phyloP scores from a whole-genome alignment of 2,888 invertebrate species.

The Oeneis ivallda region DNA sequence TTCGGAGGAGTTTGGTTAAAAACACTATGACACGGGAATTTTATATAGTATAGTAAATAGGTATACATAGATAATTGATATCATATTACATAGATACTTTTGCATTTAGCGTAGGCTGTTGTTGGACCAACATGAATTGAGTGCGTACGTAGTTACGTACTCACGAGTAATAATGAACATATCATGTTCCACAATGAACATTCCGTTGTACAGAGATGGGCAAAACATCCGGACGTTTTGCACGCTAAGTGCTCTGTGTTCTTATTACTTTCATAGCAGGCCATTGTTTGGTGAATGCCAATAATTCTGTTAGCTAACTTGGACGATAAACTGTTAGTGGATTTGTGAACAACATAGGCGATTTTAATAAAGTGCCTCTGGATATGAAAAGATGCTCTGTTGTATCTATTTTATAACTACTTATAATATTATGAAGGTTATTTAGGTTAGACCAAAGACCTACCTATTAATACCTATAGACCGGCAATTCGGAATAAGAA shows the following conservation, averaged over 20 bases:
- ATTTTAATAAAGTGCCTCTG: slow-evolving; percentile 7
- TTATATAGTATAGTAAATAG: too few relatives aligned
- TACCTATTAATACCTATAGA: too few relatives aligned
- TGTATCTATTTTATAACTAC: not conserved
- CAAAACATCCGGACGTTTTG: slow-evolving; percentile 37
- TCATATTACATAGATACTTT: too few relatives aligned
- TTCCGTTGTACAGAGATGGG: slow-evolving; percentile 28
- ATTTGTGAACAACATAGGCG: slow-evolving; percentile 8
- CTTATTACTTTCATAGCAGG: slow-evolving; percentile 13
- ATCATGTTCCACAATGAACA: slow-evolving; percentile 31
- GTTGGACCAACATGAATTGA: not conserved
- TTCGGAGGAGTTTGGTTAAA: too few relatives aligned
- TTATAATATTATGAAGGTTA: too few relatives aligned
- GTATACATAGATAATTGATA: too few relatives aligned
- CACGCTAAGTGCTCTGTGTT: slow-evolving; percentile 30
- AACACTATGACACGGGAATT: too few relatives aligned
- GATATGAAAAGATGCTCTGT: not conserved
- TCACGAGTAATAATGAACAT: slow-evolving; percentile 11
- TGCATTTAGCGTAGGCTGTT: not conserved
- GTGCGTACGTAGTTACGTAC: not conserved
- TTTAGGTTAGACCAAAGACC: too few relatives aligned
- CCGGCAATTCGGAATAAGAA: too few relatives aligned
- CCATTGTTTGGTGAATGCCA: slow-evolving; percentile 33
- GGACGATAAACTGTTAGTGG: slow-evolving; percentile 14
- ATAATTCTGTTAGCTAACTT: slow-evolving; percentile 24